A percentile compares a stretch with the other conserved stretches of the same genome.
Conservation (phyloP, 2,888 invertebrate species). For the Deilephila porcellus region DNA sequence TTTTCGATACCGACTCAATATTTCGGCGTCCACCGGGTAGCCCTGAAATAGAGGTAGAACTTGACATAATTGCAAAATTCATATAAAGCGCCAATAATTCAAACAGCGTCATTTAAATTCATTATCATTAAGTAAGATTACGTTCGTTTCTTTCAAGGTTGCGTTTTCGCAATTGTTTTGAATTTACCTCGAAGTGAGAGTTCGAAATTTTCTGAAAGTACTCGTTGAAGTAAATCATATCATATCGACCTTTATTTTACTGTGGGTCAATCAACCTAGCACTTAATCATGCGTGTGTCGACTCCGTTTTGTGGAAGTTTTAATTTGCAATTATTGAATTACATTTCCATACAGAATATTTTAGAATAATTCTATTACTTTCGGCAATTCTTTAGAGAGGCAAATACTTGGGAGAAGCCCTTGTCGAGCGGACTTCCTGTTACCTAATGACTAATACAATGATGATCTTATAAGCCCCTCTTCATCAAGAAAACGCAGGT, state of each 20-base stretch:
- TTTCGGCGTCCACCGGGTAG: not conserved
- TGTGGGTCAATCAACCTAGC: not conserved
- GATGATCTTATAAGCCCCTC: too few relatives aligned
- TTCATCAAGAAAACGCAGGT: too few relatives aligned
- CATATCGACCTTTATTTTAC: too few relatives aligned
- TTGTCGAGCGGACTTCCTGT: too few relatives aligned
- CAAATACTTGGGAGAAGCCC: too few relatives aligned
- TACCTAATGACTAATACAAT: too few relatives aligned
- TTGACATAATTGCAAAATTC: conserved; percentile 16
- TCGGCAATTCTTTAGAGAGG: too few relatives aligned
- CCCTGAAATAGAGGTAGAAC: conserved; percentile 19
- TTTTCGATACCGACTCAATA: not conserved
- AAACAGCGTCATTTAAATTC: not conserved
- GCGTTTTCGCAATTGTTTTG: not conserved
- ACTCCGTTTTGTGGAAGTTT: too few relatives aligned
- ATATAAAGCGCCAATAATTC: conserved; percentile 6
- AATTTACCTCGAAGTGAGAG: not conserved
- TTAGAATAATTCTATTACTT: too few relatives aligned
- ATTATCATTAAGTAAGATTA: conserved; percentile 11
- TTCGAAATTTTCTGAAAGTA: not conserved
- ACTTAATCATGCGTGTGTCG: not conserved
- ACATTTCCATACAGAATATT: too few relatives aligned
- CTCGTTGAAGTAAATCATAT: not conserved
- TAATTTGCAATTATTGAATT: too few relatives aligned
- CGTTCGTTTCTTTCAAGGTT: conserved; percentile 9